Evolutionary conservation across 2,113 vertebrate species (phyloP).

Genomic region (Fregata magnificens): DNA sequence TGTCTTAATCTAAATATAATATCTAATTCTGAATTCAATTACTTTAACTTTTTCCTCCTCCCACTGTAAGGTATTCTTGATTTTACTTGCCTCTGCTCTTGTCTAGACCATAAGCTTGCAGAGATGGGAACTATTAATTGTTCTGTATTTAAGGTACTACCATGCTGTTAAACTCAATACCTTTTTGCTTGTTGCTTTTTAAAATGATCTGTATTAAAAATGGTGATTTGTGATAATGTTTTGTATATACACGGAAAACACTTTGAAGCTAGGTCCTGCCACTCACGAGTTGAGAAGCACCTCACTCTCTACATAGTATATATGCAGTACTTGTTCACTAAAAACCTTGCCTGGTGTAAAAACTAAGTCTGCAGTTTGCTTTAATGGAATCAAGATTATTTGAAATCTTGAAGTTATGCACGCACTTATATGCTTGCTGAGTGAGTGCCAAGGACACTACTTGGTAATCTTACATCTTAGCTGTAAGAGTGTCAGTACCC

Average conservation of each 20-base stretch:
- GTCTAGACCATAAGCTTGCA: not conserved
- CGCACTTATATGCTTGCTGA: not conserved
- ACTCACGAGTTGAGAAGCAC: not conserved
- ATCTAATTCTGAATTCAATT: not conserved
- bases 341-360: not conserved
- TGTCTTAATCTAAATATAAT: not conserved
- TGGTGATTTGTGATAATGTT: not conserved
- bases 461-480: not conserved
- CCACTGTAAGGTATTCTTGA: not conserved
- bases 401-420: not conserved
- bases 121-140: not conserved
- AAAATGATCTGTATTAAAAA: not conserved
- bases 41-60: not conserved
- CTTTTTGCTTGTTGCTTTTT: not conserved
- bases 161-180: not conserved
- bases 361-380: not conserved
- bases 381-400: not conserved
- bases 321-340: not conserved
- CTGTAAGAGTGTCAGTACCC: not conserved
- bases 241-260: not conserved
- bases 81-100: not conserved
- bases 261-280: not conserved
- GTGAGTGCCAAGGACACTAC: not conserved
- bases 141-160: not conserved
- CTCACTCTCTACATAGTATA: not conserved